Base-by-base conservation (phyloP, 2,888 invertebrate genomes). In the Drosophila atroscutellata region DNA sequence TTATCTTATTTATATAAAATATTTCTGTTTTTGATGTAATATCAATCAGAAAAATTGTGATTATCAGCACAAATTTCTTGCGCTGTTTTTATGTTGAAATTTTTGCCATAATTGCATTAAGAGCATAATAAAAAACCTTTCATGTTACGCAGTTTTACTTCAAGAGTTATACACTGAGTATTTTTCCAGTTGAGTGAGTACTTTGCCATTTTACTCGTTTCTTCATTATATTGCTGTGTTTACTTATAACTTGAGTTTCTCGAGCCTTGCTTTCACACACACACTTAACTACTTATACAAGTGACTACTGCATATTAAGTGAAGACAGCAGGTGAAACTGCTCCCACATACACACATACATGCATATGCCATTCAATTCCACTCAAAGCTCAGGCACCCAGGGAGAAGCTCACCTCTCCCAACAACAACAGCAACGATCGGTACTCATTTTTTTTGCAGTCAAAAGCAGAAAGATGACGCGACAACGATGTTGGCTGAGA, bases 261-360 rank as follows among this genome's bases (percentile, higher is more conserved):
- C n/a, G 42, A 57, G 24, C 49, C 32, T n/a, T 52, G 45, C 34
- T 51, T 39, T 18, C 42, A 58, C 7, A 66, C 11, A 18, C 51
- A 52, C 11, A 66, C 3, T 15, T 54, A 52, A 39, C 28, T 52
- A 20, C 32, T 20, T 42, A 36, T 26, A 30, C 55, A 32, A 36
- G 24, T 45, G 20, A 20, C 9, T 39, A 42, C 13, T 72, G 55
- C 32, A 32, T 50, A 26, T 56, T 81, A 73, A 59, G 72, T 54
- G 51, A 59, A 81, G 86, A 73, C 61, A 55, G 69, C 77, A 89
- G 89, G 85, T 89, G 89, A 86, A 86, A 89, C 72, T 72, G 45
- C 37, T 56, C 56, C 57, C 61, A 59, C 51, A 56, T 11, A 52
- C 15, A 52, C 20, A 32, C 24, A 34, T 26, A 28, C 20, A 60